Percentiles rank a stretch among this genome's conserved stretches.
phyloP scores from a whole-genome alignment of 2,888 invertebrate species.

The Chrysina gloriosa region DNA sequence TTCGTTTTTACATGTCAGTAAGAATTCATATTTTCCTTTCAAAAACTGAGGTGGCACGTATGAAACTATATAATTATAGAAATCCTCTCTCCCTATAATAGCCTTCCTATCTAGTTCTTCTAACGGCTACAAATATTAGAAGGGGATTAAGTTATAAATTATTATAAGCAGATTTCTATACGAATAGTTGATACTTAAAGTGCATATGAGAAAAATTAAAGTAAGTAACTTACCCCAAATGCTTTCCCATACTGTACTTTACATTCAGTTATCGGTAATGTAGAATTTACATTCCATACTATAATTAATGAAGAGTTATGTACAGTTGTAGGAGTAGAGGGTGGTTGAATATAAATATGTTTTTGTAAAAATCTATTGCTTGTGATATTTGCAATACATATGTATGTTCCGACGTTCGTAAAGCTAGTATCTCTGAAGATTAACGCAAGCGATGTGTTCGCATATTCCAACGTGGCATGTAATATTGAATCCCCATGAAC shows the following conservation, averaged over 20 bases:
- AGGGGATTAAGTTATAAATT: neutral
- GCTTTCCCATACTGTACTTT: slow-evolving; percentile 10
- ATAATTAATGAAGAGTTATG: neutral
- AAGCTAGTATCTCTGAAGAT: neutral
- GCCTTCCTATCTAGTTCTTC: neutral
- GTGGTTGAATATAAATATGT: neutral
- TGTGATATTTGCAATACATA: neutral
- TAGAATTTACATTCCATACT: slow-evolving; percentile 8
- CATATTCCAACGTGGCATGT: neutral
- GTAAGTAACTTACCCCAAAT: slow-evolving; percentile 1
- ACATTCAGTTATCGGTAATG: neutral
- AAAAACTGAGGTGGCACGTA: neutral
- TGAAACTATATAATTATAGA: neutral
- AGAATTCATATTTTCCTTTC: slow-evolving; percentile 7
- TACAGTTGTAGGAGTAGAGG: neutral
- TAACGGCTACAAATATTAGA: slow-evolving; percentile 2
- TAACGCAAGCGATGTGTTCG: neutral
- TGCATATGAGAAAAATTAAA: neutral
- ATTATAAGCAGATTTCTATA: too few relatives aligned
- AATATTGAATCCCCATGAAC: neutral
- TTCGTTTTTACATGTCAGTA: slow-evolving; percentile 8
- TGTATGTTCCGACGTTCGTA: neutral
- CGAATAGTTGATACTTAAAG: too few relatives aligned
- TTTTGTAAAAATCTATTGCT: neutral
- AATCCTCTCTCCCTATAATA: neutral